Evolutionary conservation across 1,140 invertebrate species (phyloP).

Genomic region (Meloidogyne exigua): DNA sequence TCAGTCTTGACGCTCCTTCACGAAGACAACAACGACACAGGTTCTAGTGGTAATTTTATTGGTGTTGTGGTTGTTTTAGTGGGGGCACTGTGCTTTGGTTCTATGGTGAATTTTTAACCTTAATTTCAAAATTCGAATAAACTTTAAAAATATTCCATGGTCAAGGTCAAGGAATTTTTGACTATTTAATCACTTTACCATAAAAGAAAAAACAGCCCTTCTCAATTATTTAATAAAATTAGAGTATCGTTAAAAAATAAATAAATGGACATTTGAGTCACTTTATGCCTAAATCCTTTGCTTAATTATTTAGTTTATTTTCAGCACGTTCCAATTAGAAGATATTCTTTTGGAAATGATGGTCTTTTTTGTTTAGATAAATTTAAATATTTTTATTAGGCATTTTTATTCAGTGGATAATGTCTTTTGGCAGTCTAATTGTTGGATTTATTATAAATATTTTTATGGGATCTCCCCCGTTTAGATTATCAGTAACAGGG

Average conservation of each 20-base stretch:
- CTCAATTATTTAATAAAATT: too few species aligned
- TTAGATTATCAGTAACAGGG: not conserved
- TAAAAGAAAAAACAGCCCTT: too few species aligned
- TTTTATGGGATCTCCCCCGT: slow-evolving; percentile 28
- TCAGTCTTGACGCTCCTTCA: not conserved
- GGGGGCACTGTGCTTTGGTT: slow-evolving; percentile 27
- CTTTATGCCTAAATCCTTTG: too few species aligned
- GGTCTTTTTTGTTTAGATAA: slow-evolving; percentile 3
- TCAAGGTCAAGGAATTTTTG: too few species aligned
- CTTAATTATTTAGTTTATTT: too few species aligned
- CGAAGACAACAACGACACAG: not conserved
- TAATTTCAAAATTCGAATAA: too few species aligned
- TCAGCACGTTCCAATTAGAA: slow-evolving; percentile 36
- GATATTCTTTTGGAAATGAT: slow-evolving; percentile 22
- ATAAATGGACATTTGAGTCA: not conserved
- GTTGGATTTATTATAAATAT: slow-evolving; percentile 33
- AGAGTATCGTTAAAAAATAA: not conserved
- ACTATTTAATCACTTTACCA: too few species aligned
- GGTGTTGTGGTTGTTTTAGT: slow-evolving; percentile 22
- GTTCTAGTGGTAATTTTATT: not conserved
- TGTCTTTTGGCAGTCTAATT: slow-evolving; percentile 34
- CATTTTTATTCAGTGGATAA: slow-evolving; percentile 36
- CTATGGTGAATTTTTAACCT: slow-evolving; percentile 19
- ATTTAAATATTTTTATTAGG: slow-evolving; percentile 5
- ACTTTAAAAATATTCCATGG: too few species aligned